Conservation (phyloP, 2,888 invertebrate species). For the Caradrina kadenii region DNA sequence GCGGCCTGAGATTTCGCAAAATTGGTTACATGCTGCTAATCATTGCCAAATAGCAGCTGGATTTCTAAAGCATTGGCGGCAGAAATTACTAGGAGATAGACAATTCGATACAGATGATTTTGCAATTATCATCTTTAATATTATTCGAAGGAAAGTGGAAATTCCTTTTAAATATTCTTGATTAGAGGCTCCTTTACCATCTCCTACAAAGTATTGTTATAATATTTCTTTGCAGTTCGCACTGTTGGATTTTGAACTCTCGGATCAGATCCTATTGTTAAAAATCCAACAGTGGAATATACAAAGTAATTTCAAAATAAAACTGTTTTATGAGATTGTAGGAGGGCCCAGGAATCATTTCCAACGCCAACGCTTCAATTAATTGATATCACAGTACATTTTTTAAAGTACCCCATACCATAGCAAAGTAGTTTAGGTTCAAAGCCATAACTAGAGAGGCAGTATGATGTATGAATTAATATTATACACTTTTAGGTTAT, state of each 20-base stretch:
- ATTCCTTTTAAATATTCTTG: neutral
- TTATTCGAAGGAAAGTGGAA: neutral
- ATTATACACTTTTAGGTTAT: constrained; percentile 31
- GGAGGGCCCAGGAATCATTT: constrained; percentile 1
- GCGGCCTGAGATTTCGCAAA: constrained; percentile 8
- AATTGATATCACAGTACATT: constrained; percentile 16
- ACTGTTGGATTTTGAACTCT: too few relatives aligned
- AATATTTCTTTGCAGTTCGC: too few relatives aligned
- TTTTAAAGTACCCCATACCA: constrained; percentile 48
- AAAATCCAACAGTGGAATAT: too few relatives aligned
- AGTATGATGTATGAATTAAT: constrained; percentile 46
- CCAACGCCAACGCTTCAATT: constrained; percentile 9
- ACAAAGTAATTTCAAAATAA: too few relatives aligned
- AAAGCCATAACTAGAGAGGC: constrained; percentile 60
- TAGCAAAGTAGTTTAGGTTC: constrained; percentile 51
- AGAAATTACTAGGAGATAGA: constrained; percentile 10
- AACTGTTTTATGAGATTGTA: too few relatives aligned
- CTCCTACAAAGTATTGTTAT: too few relatives aligned
- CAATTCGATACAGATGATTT: neutral
- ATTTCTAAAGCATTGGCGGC: constrained; percentile 21
- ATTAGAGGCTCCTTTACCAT: neutral
- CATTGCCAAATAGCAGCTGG: constrained; percentile 2
- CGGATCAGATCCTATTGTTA: too few relatives aligned
- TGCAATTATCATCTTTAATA: neutral
- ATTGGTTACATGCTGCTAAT: constrained; percentile 22